phyloP scores from a whole-genome alignment of 2,888 invertebrate genomes.

The Oeneis ivallda region DNA sequence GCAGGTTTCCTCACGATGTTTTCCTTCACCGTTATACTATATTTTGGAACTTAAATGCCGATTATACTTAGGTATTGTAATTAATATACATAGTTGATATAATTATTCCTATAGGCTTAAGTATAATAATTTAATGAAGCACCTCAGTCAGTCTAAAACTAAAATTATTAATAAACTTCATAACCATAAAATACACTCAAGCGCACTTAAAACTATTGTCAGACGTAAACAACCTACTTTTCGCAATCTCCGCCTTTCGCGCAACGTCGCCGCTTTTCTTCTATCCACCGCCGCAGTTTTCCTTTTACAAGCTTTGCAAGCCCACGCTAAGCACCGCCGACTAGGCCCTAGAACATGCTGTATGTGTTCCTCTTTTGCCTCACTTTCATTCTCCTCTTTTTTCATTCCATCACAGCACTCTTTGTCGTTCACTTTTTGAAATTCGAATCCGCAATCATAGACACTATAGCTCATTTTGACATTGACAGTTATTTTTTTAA shows the following conservation, averaged over 20 bases:
- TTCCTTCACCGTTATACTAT: too few species aligned
- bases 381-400: conserved; percentile 57
- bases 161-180: neutral
- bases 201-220: conserved; percentile 11
- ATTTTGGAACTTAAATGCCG: too few species aligned
- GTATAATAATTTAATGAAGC: too few species aligned
- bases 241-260: conserved; percentile 94
- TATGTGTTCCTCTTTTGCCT: conserved; percentile 63
- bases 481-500: conserved; percentile 34
- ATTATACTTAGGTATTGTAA: too few species aligned
- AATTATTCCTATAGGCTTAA: too few species aligned
- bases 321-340: conserved; percentile 95
- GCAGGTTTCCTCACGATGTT: too few species aligned
- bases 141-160: neutral
- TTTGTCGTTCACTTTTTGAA: conserved; percentile 51
- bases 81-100: too few species aligned
- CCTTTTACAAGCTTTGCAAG: conserved; percentile 98
- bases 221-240: conserved; percentile 84
- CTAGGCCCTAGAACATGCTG: conserved; percentile 80
- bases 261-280: conserved; percentile 97
- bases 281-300: conserved; percentile 97
- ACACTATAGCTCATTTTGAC: conserved; percentile 63
- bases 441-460: conserved; percentile 57
- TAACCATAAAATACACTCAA: neutral
- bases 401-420: conserved; percentile 62